Conservation (phyloP, 1,140 invertebrate genomes). For the Drosophila elegans region DNA sequence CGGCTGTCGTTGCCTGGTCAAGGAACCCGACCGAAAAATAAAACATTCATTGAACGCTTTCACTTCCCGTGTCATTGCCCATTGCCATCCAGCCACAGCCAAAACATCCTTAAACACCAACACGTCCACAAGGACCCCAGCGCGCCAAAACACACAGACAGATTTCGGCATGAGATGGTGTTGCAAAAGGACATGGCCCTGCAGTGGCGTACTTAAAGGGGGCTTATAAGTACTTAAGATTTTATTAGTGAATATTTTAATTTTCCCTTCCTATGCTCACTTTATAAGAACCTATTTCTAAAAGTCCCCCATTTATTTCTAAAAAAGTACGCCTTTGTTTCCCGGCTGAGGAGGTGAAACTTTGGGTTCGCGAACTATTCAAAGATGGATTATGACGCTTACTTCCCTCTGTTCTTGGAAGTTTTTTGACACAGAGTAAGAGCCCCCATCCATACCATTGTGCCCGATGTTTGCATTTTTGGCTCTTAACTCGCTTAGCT, state of each 20-base stretch:
- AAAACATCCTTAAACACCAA: conserved; percentile 31
- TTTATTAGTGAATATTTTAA: no score
- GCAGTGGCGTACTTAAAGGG: conserved; percentile 1
- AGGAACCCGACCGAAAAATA: conserved; percentile 55
- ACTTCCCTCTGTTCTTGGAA: conserved; percentile 5
- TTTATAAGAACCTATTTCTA: neutral
- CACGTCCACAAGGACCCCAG: conserved; percentile 58
- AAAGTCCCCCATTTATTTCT: neutral
- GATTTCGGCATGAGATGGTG: conserved; percentile 1
- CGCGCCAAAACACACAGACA: conserved; percentile 40
- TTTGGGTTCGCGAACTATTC: conserved; percentile 21
- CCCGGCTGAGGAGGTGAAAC: neutral
- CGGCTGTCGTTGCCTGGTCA: conserved; percentile 50
- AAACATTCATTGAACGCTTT: conserved; percentile 66
- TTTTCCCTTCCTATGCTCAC: no score
- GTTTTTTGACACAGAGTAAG: neutral
- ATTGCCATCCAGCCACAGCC: conserved; percentile 62
- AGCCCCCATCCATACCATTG: conserved; percentile 5
- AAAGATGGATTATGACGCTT: conserved; percentile 30
- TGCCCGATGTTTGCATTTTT: conserved; percentile 51
- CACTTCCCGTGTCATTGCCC: conserved; percentile 80
- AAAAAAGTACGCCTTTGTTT: conserved; percentile 5
- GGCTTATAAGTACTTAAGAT: neutral
- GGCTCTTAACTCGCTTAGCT: conserved; percentile 60
- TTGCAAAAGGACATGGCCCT: conserved; percentile 19